Evolutionary conservation across 2,797 vertebrate genomes (phyloP).

Genomic region (Spinus pinus): DNA sequence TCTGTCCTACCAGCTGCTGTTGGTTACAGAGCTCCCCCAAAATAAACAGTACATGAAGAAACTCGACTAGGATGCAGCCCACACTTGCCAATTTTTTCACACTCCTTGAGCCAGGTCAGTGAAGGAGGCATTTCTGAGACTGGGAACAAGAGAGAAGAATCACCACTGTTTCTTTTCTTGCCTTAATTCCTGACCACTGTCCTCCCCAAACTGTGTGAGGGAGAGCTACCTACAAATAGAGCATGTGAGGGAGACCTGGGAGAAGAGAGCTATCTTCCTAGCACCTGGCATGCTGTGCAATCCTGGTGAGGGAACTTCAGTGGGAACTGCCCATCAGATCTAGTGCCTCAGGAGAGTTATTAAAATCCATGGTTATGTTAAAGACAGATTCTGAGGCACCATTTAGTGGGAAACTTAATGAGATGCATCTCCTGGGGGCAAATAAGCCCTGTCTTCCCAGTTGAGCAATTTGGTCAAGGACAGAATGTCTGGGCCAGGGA

Average conservation of each 20-base stretch:
- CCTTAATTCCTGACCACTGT: neutral
- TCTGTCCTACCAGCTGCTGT: neutral
- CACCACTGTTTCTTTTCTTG: neutral
- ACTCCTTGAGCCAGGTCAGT: neutral
- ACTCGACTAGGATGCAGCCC: accelerated
- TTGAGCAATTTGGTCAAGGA: neutral
- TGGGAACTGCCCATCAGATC: neutral
- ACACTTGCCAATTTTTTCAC: neutral
- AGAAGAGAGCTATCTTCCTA: neutral
- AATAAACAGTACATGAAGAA: neutral
- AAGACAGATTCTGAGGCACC: neutral
- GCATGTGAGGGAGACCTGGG: accelerated
- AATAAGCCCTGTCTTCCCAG: neutral
- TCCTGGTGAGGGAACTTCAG: neutral
- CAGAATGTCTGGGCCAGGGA: neutral
- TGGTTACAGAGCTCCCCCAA: neutral
- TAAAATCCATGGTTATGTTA: neutral
- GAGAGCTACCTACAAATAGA: neutral
- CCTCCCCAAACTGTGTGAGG: neutral
- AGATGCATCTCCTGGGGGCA: neutral
- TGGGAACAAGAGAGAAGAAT: neutral
- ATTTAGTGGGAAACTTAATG: neutral
- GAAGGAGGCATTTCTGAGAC: neutral
- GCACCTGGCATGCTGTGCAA: neutral
- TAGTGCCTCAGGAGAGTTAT: neutral